Evolutionary conservation across 2,113 vertebrate genomes (phyloP).

Genomic region (Hiodon tergisus): DNA sequence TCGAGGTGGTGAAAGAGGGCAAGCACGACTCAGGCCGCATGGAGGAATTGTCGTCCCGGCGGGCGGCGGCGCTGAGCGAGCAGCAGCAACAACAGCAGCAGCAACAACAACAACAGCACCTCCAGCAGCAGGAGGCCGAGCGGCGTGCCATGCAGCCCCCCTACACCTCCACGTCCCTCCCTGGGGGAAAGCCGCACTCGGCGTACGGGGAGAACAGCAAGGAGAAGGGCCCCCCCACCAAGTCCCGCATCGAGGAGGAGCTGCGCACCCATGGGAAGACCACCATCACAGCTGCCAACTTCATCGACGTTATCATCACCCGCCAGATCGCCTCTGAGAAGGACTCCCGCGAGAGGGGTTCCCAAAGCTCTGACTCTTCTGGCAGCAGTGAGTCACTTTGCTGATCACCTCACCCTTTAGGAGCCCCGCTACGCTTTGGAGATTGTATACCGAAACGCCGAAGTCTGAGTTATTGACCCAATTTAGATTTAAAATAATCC

Average conservation of each 20-base stretch:
- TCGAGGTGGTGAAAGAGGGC: conserved; percentile 86
- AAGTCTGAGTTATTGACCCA: background rate
- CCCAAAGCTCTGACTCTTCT: conserved; percentile 92
- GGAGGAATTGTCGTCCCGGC: conserved; percentile 72
- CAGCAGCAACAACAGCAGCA: conserved; percentile 69
- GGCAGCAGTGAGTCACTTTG: conserved; percentile 79
- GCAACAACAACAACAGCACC: background rate
- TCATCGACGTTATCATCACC: conserved; percentile 98
- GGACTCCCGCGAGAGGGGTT: conserved; percentile 85
- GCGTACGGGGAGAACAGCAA: conserved; percentile 79
- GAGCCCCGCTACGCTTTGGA: background rate
- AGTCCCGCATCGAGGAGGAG: conserved; percentile 95
- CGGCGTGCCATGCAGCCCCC: conserved; percentile 66
- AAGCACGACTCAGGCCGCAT: conserved; percentile 78
- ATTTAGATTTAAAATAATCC: no score
- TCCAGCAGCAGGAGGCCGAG: conserved; percentile 60
- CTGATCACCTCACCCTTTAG: background rate
- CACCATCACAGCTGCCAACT: conserved; percentile 95
- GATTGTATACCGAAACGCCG: background rate
- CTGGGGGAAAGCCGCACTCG: conserved; percentile 74
- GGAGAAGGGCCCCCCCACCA: conserved; percentile 85
- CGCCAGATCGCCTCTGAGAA: conserved; percentile 95
- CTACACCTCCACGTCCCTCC: conserved; percentile 52
- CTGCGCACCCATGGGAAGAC: conserved; percentile 93
- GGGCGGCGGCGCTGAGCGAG: conserved; percentile 69